Conservation (phyloP, 1,140 invertebrate genomes). For the Drosophila guanche region DNA sequence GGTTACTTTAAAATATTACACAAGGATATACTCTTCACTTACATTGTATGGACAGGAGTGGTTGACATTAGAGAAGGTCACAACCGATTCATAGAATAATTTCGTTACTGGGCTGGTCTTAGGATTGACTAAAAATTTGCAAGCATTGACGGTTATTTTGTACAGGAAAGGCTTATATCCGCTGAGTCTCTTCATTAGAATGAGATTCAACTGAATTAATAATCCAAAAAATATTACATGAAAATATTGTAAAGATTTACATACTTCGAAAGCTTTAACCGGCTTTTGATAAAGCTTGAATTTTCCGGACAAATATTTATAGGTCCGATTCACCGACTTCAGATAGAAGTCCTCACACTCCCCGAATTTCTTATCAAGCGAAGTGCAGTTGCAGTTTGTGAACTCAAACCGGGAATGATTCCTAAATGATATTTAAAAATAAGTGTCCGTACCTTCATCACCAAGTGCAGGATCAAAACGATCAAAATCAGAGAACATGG, state of each 20-base stretch:
- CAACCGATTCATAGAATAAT: not conserved
- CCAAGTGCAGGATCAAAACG: too few species aligned
- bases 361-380: not conserved
- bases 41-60: constrained; percentile 14
- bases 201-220: too few species aligned
- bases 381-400: not conserved
- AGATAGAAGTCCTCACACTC: not conserved
- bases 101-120: constrained; percentile 8
- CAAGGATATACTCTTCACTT: constrained; percentile 8
- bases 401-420: not conserved
- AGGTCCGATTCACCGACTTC: not conserved
- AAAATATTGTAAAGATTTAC: too few species aligned
- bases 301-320: not conserved
- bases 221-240: too few species aligned
- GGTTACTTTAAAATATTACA: too few species aligned
- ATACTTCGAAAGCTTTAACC: too few species aligned
- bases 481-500: too few species aligned
- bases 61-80: constrained; percentile 1
- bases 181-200: too few species aligned
- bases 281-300: too few species aligned
- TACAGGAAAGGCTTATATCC: too few species aligned
- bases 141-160: not conserved
- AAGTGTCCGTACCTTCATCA: not conserved
- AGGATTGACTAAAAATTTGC: constrained; percentile 3
- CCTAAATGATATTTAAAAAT: not conserved